phyloP scores from a whole-genome alignment of 37 sponge, comb jelly and placozoan genomes.

The Hexactinellida sp. region DNA sequence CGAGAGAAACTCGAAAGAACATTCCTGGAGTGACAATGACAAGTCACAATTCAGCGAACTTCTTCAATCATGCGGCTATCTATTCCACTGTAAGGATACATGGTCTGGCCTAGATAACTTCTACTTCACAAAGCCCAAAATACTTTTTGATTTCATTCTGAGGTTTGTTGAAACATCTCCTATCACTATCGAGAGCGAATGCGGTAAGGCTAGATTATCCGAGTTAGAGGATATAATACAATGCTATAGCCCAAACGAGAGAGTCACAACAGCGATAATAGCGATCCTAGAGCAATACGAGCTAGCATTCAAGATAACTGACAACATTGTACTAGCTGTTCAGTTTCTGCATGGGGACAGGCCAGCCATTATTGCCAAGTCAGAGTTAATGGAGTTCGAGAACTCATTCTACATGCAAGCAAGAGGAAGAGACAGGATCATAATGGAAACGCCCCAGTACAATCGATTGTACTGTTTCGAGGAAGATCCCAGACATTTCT shows the following conservation, averaged over 20 bases:
- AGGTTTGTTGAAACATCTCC: not conserved
- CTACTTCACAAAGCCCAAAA: not conserved
- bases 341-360: not conserved
- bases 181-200: not conserved
- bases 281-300: constrained; percentile 4
- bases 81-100: not conserved
- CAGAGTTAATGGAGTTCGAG: not conserved
- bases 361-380: not conserved
- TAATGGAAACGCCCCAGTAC: not conserved
- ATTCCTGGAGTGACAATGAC: not conserved
- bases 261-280: not conserved
- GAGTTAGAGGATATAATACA: not conserved
- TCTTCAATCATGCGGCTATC: not conserved
- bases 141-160: not conserved
- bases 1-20: not conserved
- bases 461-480: not conserved
- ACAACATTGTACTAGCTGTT: not conserved
- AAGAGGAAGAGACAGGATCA: not conserved
- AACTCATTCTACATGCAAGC: not conserved
- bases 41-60: not conserved
- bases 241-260: not conserved
- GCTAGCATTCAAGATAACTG: not conserved
- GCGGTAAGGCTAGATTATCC: not conserved
- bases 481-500: not conserved
- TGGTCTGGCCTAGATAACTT: not conserved